Base-by-base conservation (phyloP, 1,140 invertebrate genomes). In the Thaumetopoea pityocampa region DNA sequence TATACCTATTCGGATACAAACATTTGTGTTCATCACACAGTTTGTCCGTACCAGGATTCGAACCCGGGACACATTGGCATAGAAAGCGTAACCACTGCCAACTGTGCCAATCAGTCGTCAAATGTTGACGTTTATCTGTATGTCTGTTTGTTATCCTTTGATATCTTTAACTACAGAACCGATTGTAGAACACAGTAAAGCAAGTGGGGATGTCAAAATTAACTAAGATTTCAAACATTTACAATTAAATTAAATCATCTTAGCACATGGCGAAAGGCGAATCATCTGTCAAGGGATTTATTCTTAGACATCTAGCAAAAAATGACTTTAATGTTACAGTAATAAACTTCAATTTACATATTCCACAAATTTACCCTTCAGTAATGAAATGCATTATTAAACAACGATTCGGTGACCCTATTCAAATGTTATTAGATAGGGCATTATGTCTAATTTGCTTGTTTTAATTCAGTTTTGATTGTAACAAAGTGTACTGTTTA, bases 401-500 rank as follows among this genome's bases (percentile, higher is more conserved):
- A 67, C 40, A 71, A 57, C 45, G 48, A 71, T 71, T 64, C 47
- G 51, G 57, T 77, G 74, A 79, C 74, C 77, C 77, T 53, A 78
- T 77, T 77, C 43, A 60, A 69, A 69, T 60, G 36, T 62, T 70
- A 79, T 81, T 73, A 74, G 58, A 60, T 46, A 29, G 51, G 59
- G 59, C 40, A 78, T 80, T 71, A 80, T 65, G 48, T 62, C 56
- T 79, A 77, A 81, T 81, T 81, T 77, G 70, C 67, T 74, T 79
- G 77, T 81, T 73, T 79, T 81, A 79, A 81, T 77, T 81, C 64
- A 62, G 64, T 77, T 79, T 81, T 81, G 50, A 81, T 77, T 81
- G 58, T 66, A 70, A 74, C 71, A 66, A 79, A 74, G 63, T 79
- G 64, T 63, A 24, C 51, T 57, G 42, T 54, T 81, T 62, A 79